A percentile compares a stretch with the other conserved stretches of the same genome.
Evolutionary conservation across 1,140 invertebrate species (phyloP).

Genomic region (Cardiocondyla obscurior): DNA sequence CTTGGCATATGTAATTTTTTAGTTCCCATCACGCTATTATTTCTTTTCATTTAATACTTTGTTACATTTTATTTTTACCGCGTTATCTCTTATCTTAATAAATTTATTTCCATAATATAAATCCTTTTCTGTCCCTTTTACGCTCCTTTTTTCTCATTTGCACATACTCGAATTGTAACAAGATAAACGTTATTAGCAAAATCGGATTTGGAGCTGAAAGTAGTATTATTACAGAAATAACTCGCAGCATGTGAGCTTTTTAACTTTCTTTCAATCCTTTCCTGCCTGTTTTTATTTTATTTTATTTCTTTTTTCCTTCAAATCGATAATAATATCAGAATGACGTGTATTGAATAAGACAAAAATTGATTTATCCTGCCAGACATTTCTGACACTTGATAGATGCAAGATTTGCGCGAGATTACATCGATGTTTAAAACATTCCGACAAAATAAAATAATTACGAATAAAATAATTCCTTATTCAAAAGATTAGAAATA

Average conservation of each 20-base stretch:
- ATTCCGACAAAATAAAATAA: not conserved
- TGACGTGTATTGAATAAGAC: not conserved
- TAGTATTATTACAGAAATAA: conserved; percentile 10
- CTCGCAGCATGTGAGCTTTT: not conserved
- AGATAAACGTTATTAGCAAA: conserved; percentile 42
- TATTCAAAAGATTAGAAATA: not conserved
- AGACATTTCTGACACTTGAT: not conserved
- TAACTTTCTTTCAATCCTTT: not conserved
- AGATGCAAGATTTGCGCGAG: not conserved
- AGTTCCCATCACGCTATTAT: not conserved
- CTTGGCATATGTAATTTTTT: not conserved
- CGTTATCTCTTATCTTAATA: not conserved
- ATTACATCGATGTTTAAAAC: not conserved
- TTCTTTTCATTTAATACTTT: not conserved
- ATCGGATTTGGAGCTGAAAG: conserved; percentile 52
- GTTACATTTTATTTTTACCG: not conserved
- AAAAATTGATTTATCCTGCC: not conserved
- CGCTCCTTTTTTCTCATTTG: not conserved
- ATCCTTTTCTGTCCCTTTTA: not conserved
- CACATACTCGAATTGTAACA: conserved; percentile 18
- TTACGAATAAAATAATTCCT: not conserved
- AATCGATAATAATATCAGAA: not conserved
- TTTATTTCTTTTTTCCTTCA: not conserved
- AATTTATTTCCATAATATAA: not conserved
- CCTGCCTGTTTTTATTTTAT: not conserved